Conservation (phyloP, 2,113 vertebrate species). For the Reinhardtius hippoglossoides region DNA sequence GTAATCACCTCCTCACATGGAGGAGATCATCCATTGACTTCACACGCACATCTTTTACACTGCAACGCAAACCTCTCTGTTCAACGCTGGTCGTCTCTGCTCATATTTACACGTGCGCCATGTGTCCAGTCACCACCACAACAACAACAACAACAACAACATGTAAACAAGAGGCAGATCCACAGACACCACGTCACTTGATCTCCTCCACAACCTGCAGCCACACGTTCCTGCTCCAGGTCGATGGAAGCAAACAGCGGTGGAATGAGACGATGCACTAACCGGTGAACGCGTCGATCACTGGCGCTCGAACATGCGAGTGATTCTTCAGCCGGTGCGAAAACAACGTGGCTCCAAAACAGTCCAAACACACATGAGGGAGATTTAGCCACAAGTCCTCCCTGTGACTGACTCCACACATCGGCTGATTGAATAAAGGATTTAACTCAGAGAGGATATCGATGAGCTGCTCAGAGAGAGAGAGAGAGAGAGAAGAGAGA, state of each 20-base stretch:
- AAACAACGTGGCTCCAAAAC: neutral
- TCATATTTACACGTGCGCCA: neutral
- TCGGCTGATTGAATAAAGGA: neutral
- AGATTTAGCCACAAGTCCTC: neutral
- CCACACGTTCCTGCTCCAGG: too few relatives aligned
- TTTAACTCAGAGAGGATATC: slow-evolving; percentile 17
- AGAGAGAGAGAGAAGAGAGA: neutral
- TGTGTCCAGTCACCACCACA: neutral
- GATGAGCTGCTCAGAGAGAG: slow-evolving; percentile 3
- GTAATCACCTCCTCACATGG: slow-evolving; percentile 28
- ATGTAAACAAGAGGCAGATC: neutral
- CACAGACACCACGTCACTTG: neutral
- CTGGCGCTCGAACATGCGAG: neutral
- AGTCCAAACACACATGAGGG: slow-evolving; percentile 14
- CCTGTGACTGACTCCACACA: neutral
- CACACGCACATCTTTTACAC: neutral
- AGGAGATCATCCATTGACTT: slow-evolving; percentile 3
- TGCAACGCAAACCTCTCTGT: neutral
- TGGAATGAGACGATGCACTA: neutral
- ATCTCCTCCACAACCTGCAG: neutral
- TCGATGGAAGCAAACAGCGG: too few relatives aligned
- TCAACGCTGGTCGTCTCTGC: neutral
- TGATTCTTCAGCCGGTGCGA: neutral
- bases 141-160: neutral
- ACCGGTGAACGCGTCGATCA: slow-evolving; percentile 10